These are phyloP conservation scores for Zaprionus taronus DNA, from an alignment of 1,140 invertebrate species.

Conservation along the genomic window DNA sequence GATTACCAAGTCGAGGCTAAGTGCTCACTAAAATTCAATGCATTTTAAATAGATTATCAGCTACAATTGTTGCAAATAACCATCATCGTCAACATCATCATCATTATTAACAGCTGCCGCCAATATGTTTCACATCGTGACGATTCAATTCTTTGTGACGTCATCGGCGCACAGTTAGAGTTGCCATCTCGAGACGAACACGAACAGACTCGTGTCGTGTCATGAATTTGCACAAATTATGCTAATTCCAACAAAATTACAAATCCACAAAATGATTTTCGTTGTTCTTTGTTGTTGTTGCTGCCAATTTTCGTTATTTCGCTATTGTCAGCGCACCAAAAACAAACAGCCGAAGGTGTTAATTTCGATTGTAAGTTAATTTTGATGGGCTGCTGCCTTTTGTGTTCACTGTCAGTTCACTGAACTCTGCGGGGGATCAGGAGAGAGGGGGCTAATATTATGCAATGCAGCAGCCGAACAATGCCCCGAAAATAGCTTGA, in stretches of 20 bases:
- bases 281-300: slow-evolving; percentile 24
- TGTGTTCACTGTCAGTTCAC: slow-evolving; percentile 58
- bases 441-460: background rate
- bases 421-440: slow-evolving; percentile 51
- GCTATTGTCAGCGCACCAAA: slow-evolving; percentile 27
- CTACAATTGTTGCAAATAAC: background rate
- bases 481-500: slow-evolving; percentile 23
- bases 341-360: slow-evolving; percentile 73
- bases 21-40: background rate
- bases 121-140: background rate
- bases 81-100: background rate
- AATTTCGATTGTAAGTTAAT: slow-evolving; percentile 78
- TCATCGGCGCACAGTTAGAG: slow-evolving; percentile 36
- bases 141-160: slow-evolving; percentile 20
- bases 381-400: slow-evolving; percentile 24
- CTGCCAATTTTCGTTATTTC: slow-evolving; percentile 60
- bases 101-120: too few relatives aligned
- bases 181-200: slow-evolving; percentile 39
- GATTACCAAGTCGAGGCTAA: background rate
- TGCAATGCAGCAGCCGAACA: slow-evolving; percentile 30
- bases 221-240: slow-evolving; percentile 82
- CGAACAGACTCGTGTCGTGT: slow-evolving; percentile 58
- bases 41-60: background rate
- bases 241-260: slow-evolving; percentile 77
- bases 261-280: slow-evolving; percentile 72